Base-by-base conservation (phyloP, 2,113 vertebrate genomes). In the Bujurquina vittata region DNA sequence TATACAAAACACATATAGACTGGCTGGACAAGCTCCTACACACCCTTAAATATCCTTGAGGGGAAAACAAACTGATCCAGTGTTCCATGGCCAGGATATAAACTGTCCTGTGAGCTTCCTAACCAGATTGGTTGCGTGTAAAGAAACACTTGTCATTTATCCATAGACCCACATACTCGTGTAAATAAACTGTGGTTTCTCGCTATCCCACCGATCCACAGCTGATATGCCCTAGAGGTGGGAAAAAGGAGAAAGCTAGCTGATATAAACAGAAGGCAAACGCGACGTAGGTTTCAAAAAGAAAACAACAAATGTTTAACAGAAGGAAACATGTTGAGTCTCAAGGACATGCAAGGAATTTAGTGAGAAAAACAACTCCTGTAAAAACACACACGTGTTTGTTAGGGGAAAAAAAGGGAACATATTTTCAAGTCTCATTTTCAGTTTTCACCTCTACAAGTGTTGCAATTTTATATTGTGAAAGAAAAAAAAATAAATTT, bases 201-300 rank as follows among this genome's bases (percentile, higher is more conserved):
- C 26, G 10, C 22, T 12, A 57, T 14, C 14, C 56, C 22, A 18
- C 43, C 4, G 65, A 52, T 72, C 43, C 43, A 72, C 65, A 52
- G 65, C 65, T 52, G 40, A 72, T 26, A 31, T 72, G 43, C 65
- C 65, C 65, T 8, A 72, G 52, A 46, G 43, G 43, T 52, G 65
- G 43, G 43, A 72, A 72, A 29, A 72, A 31, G 3, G 65, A 72
- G 43, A 3, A 43, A 11, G 65, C 43, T 52, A 52, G 65, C 65
- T 72, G 65, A 18, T 52, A 52, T 52, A 52, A 72, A 72, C 65
- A 72, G 43, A 72, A 11, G 65, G 43, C 29, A 72, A 72, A 72
- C 2, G 17, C 43, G 20, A 52, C 40, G 6, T 17, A 52, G 23
- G 10, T 52, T 72, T 72, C 65, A 72, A 52, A 67, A 72, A 72